These are phyloP conservation scores for Agonopterix subpropinquella DNA, from an alignment of 2,888 invertebrate species.

Conservation along the genomic window DNA sequence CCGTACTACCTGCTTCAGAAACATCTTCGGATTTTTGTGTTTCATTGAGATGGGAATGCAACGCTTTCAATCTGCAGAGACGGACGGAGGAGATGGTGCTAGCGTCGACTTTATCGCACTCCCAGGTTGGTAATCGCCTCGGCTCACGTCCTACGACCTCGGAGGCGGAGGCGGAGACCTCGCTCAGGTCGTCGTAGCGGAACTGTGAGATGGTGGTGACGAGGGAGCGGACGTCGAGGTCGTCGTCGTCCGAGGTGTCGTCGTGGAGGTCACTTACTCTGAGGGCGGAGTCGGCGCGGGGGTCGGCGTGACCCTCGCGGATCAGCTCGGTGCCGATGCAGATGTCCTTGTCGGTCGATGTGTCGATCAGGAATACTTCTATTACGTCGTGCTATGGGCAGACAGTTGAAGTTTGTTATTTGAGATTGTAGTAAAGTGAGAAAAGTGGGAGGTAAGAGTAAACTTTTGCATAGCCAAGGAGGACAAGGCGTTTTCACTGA, in stretches of 20 bases:
- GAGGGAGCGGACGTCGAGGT: constrained; percentile 11
- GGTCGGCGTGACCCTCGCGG: constrained; percentile 64
- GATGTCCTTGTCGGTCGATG: constrained; percentile 56
- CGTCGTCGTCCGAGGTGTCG: constrained; percentile 10
- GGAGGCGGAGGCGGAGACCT: constrained; percentile 44
- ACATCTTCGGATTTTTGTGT: too few relatives aligned
- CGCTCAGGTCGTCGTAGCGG: constrained; percentile 19
- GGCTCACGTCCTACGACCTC: constrained; percentile 28
- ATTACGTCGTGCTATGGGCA: constrained; percentile 32
- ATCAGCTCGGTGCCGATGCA: constrained; percentile 66
- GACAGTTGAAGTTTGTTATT: not conserved
- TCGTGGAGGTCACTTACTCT: constrained; percentile 35
- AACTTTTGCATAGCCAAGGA: too few relatives aligned
- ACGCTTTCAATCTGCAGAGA: constrained; percentile 2
- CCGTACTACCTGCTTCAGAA: not conserved
- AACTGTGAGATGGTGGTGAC: constrained; percentile 5
- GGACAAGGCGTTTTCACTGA: too few relatives aligned
- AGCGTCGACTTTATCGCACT: constrained; percentile 5
- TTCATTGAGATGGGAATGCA: constrained; percentile 5
- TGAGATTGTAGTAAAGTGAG: not conserved
- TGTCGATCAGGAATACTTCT: constrained; percentile 70
- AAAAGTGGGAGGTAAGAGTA: too few relatives aligned
- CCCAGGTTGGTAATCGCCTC: constrained; percentile 16
- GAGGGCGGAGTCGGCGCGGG: constrained; percentile 33
- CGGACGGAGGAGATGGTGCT: constrained; percentile 21